These are phyloP conservation scores for Thymelicus acteon DNA, from an alignment of 2,888 invertebrate genomes.

Conservation along the genomic window DNA sequence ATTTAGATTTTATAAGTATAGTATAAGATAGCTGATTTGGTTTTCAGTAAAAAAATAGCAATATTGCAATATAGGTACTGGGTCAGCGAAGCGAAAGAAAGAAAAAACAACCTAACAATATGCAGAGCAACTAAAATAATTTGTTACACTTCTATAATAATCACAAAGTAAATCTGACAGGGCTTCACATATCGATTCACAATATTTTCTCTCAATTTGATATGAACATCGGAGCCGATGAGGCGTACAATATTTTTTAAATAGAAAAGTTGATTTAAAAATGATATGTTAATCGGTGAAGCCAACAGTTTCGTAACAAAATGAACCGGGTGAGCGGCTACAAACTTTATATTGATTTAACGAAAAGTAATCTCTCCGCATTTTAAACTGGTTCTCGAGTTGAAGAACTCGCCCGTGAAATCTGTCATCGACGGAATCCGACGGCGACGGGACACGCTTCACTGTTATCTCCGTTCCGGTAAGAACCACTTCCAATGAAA, in stretches of 20 bases:
- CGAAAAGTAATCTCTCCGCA: conserved; percentile 25
- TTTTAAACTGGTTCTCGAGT: conserved; percentile 30
- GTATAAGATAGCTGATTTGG: too few species aligned
- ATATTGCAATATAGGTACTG: too few species aligned
- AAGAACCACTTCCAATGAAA: conserved; percentile 19
- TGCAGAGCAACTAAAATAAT: not conserved
- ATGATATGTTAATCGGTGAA: conserved; percentile 26
- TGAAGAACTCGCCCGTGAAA: conserved; percentile 29
- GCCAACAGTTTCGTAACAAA: conserved; percentile 27
- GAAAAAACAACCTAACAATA: not conserved
- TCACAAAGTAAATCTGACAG: conserved; percentile 5
- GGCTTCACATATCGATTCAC: conserved; percentile 4
- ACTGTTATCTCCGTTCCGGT: conserved; percentile 35
- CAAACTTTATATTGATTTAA: conserved; percentile 36
- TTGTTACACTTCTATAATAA: not conserved
- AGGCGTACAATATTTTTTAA: conserved; percentile 13
- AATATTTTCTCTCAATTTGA: conserved; percentile 19
- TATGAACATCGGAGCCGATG: not conserved
- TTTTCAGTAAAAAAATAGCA: too few species aligned
- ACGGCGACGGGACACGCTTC: conserved; percentile 27
- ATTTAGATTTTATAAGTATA: too few species aligned
- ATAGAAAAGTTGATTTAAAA: conserved; percentile 29
- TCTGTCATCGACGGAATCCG: conserved; percentile 35
- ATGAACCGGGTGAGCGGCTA: conserved; percentile 20
- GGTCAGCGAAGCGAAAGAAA: too few species aligned